Evolutionary conservation across 1,140 invertebrate genomes (phyloP).

Genomic region (Rhynchophorus ferrugineus): DNA sequence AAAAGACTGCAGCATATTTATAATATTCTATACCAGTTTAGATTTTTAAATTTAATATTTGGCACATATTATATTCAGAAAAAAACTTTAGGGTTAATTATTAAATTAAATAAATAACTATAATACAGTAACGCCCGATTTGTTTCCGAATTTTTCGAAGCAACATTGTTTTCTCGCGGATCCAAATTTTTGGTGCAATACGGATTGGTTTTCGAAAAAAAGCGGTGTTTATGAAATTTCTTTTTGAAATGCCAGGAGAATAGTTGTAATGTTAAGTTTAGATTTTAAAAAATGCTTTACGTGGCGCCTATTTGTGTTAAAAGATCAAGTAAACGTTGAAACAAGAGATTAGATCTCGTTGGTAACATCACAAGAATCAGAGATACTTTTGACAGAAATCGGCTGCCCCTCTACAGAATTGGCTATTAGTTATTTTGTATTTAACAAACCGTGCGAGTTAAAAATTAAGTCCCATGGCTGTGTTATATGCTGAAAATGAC

Average conservation of each 20-base stretch:
- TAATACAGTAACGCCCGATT: background rate
- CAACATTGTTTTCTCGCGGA: background rate
- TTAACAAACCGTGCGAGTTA: conserved; percentile 1
- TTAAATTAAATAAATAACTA: background rate
- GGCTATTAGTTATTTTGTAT: conserved; percentile 11
- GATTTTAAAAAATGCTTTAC: conserved; percentile 26
- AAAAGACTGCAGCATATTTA: conserved; percentile 23
- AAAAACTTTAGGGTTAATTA: conserved; percentile 5
- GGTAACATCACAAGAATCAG: background rate
- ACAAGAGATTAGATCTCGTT: background rate
- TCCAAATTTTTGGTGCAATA: background rate
- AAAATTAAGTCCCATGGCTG: conserved; percentile 7
- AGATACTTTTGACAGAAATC: conserved; percentile 10
- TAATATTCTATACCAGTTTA: conserved; percentile 16
- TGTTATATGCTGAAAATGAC: conserved; percentile 4
- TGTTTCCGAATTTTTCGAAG: background rate
- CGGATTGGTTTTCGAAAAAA: background rate
- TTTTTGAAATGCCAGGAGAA: conserved; percentile 32
- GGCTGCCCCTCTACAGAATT: too few species aligned
- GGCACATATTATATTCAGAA: conserved; percentile 15
- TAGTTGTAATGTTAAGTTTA: conserved; percentile 34
- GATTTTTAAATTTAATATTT: conserved; percentile 16
- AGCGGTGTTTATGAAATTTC: conserved; percentile 32
- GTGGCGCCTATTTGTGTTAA: conserved; percentile 29
- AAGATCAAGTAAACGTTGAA: conserved; percentile 25